Percentiles rank a stretch among this genome's conserved stretches.
These are phyloP conservation scores for Ophion slaviceki DNA, from an alignment of 2,888 invertebrate genomes.

Conservation along the genomic window DNA sequence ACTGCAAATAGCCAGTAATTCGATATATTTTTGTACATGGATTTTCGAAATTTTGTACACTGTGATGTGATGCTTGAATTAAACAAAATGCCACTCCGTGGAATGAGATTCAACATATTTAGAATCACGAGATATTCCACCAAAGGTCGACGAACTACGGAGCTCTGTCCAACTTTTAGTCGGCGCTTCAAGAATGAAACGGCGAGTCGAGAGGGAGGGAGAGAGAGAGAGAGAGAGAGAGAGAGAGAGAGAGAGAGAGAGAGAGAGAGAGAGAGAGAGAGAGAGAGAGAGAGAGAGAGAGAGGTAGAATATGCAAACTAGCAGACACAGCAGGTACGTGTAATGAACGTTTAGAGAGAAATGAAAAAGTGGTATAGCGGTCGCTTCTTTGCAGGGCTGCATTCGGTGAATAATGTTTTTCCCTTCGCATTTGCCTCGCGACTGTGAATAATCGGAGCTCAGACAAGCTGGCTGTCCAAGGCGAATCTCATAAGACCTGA, in stretches of 20 bases:
- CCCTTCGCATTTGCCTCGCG: neutral
- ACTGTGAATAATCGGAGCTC: neutral
- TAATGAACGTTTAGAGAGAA: slow-evolving; percentile 8
- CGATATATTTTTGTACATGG: neutral
- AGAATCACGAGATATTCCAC: neutral
- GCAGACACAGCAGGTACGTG: neutral
- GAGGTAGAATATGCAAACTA: neutral
- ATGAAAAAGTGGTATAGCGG: neutral
- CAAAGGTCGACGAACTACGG: neutral
- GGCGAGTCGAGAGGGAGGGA: slow-evolving; percentile 14
- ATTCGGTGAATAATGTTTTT: slow-evolving; percentile 13
- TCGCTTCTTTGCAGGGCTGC: neutral
- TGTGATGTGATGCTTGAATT: neutral
- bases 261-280: neutral
- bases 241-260: slow-evolving; percentile 8
- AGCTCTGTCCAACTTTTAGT: neutral
- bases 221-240: slow-evolving; percentile 3
- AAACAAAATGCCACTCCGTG: neutral
- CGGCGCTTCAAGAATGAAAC: neutral
- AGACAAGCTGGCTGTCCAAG: neutral
- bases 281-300: slow-evolving; percentile 6
- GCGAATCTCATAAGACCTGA: too few species aligned
- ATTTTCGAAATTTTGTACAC: neutral
- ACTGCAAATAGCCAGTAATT: neutral
- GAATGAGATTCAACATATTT: neutral